Percentiles rank a stretch among this genome's conserved stretches.
Evolutionary conservation across 92 coral and sea anemone genomes (phyloP).

Genomic region (Porites rus): DNA sequence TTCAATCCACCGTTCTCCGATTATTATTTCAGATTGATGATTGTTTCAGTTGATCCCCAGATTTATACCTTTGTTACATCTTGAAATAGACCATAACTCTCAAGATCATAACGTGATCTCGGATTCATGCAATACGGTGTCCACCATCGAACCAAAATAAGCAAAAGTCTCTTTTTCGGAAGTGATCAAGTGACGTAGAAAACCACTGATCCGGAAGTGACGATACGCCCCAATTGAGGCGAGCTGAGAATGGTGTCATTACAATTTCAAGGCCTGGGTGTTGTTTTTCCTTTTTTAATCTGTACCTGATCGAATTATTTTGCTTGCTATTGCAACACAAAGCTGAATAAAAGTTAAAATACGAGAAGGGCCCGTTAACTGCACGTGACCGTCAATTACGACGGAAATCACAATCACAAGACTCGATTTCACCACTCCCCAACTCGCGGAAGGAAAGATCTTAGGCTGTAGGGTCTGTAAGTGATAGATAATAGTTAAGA

Average conservation of each 20-base stretch:
- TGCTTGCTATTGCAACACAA: not conserved
- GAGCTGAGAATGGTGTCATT: not conserved
- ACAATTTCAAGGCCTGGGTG: not conserved
- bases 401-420: too few species aligned
- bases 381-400: not conserved
- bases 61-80: not conserved
- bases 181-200: not conserved
- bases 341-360: not conserved
- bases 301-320: not conserved
- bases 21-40: not conserved
- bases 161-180: constrained; percentile 7
- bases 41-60: not conserved
- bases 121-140: not conserved
- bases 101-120: constrained; percentile 12
- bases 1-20: not conserved
- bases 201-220: constrained; percentile 1
- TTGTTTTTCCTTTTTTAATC: not conserved
- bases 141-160: constrained; percentile 2
- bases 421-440: too few species aligned
- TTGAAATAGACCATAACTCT: constrained; percentile 3
- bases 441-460: too few species aligned
- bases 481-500: too few species aligned
- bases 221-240: not conserved
- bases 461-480: too few species aligned
- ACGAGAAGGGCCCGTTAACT: not conserved